Conservation (phyloP, 2,888 invertebrate species). For the Tillus elongatus region DNA sequence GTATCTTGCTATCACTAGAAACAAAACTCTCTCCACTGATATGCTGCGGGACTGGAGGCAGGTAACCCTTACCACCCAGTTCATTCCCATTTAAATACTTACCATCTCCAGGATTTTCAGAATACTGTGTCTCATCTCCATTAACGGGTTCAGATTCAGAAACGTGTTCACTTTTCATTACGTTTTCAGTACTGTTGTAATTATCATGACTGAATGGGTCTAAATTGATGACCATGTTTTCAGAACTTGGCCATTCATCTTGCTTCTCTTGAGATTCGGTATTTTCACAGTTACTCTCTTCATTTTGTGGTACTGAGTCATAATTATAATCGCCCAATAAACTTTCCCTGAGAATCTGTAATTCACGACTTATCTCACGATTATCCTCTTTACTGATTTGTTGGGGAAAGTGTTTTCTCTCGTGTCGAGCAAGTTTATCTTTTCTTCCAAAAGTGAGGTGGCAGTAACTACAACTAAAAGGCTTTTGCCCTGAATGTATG, state of each 20-base stretch:
- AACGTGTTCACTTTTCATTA: neutral
- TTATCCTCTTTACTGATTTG: slow-evolving; percentile 23
- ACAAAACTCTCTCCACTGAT: slow-evolving; percentile 32
- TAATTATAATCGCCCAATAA: slow-evolving; percentile 28
- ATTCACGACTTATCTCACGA: slow-evolving; percentile 33
- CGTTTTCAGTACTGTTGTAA: slow-evolving; percentile 22
- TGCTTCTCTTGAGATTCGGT: slow-evolving; percentile 32
- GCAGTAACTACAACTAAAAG: slow-evolving; percentile 53
- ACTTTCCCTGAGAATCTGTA: slow-evolving; percentile 33
- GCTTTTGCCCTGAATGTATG: slow-evolving; percentile 57
- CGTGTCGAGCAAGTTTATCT: slow-evolving; percentile 60
- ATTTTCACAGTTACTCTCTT: slow-evolving; percentile 28
- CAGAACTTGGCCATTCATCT: slow-evolving; percentile 30
- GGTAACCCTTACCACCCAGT: neutral
- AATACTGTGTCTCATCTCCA: neutral
- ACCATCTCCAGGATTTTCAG: too few relatives aligned
- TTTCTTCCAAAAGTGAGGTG: slow-evolving; percentile 57
- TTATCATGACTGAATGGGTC: slow-evolving; percentile 49
- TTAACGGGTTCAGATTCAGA: slow-evolving; percentile 6
- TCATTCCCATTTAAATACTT: neutral
- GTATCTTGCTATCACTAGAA: slow-evolving; percentile 10
- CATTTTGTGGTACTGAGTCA: slow-evolving; percentile 12
- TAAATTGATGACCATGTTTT: slow-evolving; percentile 52
- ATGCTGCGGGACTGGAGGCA: slow-evolving; percentile 31
- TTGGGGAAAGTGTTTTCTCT: slow-evolving; percentile 50